Conservation (phyloP, 2,113 vertebrate genomes). For the Ahaetulla prasina region DNA sequence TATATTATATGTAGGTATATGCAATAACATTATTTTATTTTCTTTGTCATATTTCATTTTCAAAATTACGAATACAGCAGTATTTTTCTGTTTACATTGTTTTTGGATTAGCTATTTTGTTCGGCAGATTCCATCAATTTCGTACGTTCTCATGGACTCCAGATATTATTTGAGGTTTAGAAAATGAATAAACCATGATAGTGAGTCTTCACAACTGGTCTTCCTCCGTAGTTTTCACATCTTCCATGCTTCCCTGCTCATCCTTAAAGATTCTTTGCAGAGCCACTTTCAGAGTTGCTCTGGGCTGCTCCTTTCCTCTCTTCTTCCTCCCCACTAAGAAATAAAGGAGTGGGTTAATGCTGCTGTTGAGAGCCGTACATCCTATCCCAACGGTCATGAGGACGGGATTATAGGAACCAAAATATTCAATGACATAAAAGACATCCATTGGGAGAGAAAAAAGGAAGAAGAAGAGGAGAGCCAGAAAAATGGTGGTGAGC, state of each 20-base stretch:
- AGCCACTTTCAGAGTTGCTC: not conserved
- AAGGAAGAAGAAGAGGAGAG: not conserved
- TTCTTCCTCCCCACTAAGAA: not conserved
- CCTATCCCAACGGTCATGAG: not conserved
- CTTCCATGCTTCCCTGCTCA: not conserved
- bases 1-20: too few relatives aligned
- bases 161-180: not conserved
- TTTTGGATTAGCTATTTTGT: not conserved
- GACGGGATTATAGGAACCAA: not conserved
- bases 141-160: not conserved
- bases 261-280: not conserved
- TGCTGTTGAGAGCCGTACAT: not conserved
- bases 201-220: not conserved
- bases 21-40: too few relatives aligned
- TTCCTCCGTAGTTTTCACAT: fast-evolving
- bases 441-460: not conserved
- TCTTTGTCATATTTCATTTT: not conserved
- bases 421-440: not conserved
- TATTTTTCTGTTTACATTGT: not conserved
- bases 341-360: not conserved
- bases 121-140: not conserved
- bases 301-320: not conserved
- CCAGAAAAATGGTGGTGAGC: not conserved
- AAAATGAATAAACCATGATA: not conserved
- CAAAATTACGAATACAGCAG: not conserved